Conservation (phyloP, 2,888 invertebrate genomes). For the Vanessa cardui region DNA sequence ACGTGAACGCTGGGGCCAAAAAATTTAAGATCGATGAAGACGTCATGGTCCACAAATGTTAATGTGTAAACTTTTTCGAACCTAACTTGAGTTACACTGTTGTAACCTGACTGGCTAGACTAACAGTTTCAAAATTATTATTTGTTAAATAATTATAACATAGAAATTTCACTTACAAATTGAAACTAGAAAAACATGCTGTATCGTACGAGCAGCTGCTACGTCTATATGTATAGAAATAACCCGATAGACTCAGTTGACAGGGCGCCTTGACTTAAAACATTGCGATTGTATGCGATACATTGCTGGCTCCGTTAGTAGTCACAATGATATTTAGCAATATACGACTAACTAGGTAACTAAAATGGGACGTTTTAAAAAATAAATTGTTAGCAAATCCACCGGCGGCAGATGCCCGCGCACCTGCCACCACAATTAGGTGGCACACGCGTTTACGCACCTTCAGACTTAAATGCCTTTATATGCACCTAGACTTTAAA, state of each 20-base stretch:
- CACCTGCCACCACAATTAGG: conserved; percentile 77
- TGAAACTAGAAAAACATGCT: conserved; percentile 52
- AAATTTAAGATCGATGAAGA: not conserved
- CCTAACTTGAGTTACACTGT: not conserved
- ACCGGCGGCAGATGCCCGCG: conserved; percentile 73
- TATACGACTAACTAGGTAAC: conserved; percentile 47
- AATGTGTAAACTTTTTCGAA: not conserved
- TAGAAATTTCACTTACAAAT: conserved; percentile 1
- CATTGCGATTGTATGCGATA: conserved; percentile 50
- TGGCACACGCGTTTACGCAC: conserved; percentile 67
- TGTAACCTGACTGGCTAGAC: not conserved
- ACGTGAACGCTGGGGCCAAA: conserved; percentile 25
- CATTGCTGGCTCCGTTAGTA: conserved; percentile 58
- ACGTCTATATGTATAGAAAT: conserved; percentile 39
- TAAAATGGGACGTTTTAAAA: conserved; percentile 53
- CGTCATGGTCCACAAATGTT: not conserved
- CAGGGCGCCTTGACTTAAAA: conserved; percentile 52
- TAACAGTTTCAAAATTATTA: not conserved
- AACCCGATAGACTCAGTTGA: conserved; percentile 51
- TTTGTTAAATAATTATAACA: not conserved
- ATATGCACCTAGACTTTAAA: conserved; percentile 3
- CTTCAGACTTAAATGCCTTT: conserved; percentile 42
- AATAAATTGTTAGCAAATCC: conserved; percentile 61
- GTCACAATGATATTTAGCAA: conserved; percentile 50
- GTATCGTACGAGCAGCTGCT: conserved; percentile 60